Evolutionary conservation across 2,113 vertebrate genomes (phyloP).

Genomic region (pig (Sus scrofa)): T2T-Sscrofa CM000812.6:22602501-22603000

Average conservation of each 20-base stretch:
- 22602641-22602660: neutral
- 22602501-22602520: slow-evolving; percentile 37
- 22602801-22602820: neutral
- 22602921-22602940: neutral
- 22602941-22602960: neutral
- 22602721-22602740: neutral
- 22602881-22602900: slow-evolving; percentile 20
- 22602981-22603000: neutral
- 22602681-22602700: neutral
- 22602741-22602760: neutral
- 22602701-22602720: neutral
- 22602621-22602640: neutral
- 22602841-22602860: neutral
- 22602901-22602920: neutral
- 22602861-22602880: slow-evolving; percentile 6
- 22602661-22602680: neutral
- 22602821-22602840: neutral
- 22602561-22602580: neutral
- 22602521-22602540: neutral
- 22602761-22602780: neutral
- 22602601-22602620: neutral
- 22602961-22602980: neutral
- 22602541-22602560: neutral
- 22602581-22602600: neutral
- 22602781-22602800: slow-evolving; percentile 19